Base-by-base conservation (phyloP, 2,888 invertebrate genomes). In the Julus scanicus region DNA sequence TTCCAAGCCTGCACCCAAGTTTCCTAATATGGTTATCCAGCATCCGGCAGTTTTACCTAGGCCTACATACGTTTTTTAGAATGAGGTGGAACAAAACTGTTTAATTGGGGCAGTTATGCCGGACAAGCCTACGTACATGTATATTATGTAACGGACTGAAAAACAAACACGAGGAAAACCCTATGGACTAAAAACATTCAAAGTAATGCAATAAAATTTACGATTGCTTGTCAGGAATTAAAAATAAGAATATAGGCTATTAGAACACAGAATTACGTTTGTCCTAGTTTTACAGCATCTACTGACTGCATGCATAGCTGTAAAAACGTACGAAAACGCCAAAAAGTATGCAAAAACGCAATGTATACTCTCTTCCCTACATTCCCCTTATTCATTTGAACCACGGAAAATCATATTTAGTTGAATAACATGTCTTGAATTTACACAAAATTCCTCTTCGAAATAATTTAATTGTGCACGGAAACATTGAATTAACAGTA, bases 31-130 rank as follows among this genome's bases (percentile, higher is more conserved):
- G 57, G 57, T 17, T 57, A 57, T 57, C 57, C 57, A 57, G 57
- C 17, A 57, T 57, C 57, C 57, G 57, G 17, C 57, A 57, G 17
- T 57, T 57, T 57, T 57, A 57, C 57, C 57, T 57, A 57, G 57
- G 17, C 57, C 57, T 57, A 57, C 57, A 57, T 57, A 57, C 13
- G 57, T 57, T 57, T 29, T 57, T 17, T 17, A 57, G 17, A 57
- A 57, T 57, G 57, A 57, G 57, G 57, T 57, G 57, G 57, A 57
- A 57, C 13, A 49, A 57, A 57, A 57, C 17, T 17, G 57, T 17
- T 57, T 57, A 57, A 57, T 57, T 57, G 17, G 57, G 57, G 57
- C 57, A 57, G 57, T 57, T 57, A 17, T 57, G 57, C 57, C 57
- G 57, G 57, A 57, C 57, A 57, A 17, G 57, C 57, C 57, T 57